Evolutionary conservation across 2,888 invertebrate species (phyloP).

Genomic region (Cosmorhoe ocellata): DNA sequence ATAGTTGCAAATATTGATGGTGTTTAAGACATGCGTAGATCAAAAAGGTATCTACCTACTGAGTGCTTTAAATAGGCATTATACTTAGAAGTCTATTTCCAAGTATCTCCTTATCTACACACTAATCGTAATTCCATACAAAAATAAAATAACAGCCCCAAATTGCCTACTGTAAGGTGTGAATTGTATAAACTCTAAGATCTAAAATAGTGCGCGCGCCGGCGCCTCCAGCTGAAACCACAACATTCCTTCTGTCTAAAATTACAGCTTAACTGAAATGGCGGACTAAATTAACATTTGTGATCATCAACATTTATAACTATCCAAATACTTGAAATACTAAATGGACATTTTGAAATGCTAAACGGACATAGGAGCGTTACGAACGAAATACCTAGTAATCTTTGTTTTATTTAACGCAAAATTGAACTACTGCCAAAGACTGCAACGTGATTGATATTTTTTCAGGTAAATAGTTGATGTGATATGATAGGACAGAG

Average conservation of each 20-base stretch:
- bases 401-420: slow-evolving; percentile 40
- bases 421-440: slow-evolving; percentile 61
- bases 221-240: slow-evolving; percentile 47
- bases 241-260: slow-evolving; percentile 55
- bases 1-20: no score
- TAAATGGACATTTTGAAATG: slow-evolving; percentile 50
- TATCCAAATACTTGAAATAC: slow-evolving; percentile 45
- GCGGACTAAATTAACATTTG: slow-evolving; percentile 35
- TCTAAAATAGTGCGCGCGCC: slow-evolving; percentile 51
- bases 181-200: slow-evolving; percentile 20
- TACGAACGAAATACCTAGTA: slow-evolving; percentile 12
- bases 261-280: slow-evolving; percentile 56
- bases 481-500: no score
- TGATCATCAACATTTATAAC: slow-evolving; percentile 6
- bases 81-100: no score
- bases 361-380: slow-evolving; percentile 37
- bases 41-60: no score
- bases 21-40: no score
- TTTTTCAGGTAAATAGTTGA: no score
- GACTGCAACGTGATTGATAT: slow-evolving; percentile 21
- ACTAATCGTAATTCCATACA: no score
- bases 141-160: neutral
- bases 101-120: no score
- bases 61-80: no score
- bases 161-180: slow-evolving; percentile 8